These are phyloP conservation scores for Podarcis raffonei DNA, from an alignment of 2,113 vertebrate species.

Conservation along the genomic window DNA sequence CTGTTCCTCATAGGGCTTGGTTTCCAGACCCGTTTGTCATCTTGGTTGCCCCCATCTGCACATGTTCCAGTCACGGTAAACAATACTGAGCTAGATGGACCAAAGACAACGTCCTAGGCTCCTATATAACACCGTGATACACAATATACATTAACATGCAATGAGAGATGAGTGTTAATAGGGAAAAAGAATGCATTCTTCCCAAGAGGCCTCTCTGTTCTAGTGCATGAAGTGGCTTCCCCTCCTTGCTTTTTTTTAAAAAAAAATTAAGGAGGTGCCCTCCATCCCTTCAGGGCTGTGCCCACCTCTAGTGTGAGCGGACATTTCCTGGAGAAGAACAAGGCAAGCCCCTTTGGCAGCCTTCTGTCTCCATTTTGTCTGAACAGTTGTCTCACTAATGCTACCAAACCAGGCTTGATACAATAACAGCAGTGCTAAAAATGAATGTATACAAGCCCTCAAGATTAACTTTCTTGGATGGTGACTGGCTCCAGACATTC, in stretches of 20 bases:
- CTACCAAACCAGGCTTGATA: not conserved
- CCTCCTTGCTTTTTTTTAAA: not conserved
- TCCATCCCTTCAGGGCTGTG: not conserved
- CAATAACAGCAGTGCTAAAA: not conserved
- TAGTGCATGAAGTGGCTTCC: too few species aligned
- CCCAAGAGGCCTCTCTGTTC: not conserved
- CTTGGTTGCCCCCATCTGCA: too few species aligned
- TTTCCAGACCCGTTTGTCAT: too few species aligned
- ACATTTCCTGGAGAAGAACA: not conserved
- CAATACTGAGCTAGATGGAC: too few species aligned
- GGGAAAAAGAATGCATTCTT: not conserved
- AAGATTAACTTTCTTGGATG: constrained; percentile 15
- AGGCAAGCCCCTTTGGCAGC: not conserved
- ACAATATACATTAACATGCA: not conserved
- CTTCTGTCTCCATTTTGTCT: not conserved
- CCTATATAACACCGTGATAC: not conserved
- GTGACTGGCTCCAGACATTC: constrained; percentile 14
- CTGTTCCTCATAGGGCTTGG: too few species aligned
- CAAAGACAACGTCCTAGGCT: too few species aligned
- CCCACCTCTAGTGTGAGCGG: not conserved
- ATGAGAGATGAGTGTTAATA: not conserved
- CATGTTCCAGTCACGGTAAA: too few species aligned
- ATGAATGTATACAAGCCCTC: not conserved
- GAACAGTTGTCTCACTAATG: not conserved
- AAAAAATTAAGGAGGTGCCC: not conserved